phyloP scores from a whole-genome alignment of 2,113 vertebrate genomes.

The Actenoides lindsayi region DNA sequence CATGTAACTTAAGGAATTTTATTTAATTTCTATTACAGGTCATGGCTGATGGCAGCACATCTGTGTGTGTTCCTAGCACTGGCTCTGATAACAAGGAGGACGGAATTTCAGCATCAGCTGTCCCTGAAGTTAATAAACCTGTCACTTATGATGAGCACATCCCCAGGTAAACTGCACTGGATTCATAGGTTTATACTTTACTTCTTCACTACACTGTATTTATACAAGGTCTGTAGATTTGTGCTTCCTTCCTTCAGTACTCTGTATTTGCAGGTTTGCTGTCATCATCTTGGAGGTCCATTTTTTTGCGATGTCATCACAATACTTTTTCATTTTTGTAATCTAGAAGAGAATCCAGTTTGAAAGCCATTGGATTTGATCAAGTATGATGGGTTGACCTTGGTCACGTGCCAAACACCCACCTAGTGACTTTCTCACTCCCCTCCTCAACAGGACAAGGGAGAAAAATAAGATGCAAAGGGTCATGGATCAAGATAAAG shows the following conservation, averaged over 20 bases:
- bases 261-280: background rate
- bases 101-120: background rate
- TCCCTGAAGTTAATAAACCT: slow-evolving; percentile 28
- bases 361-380: background rate
- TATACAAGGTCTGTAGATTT: background rate
- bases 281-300: background rate
- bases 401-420: background rate
- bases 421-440: background rate
- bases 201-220: background rate
- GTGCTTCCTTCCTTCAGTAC: background rate
- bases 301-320: background rate
- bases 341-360: background rate
- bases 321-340: background rate
- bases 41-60: slow-evolving; percentile 82
- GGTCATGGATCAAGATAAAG: background rate
- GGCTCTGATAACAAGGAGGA: slow-evolving; percentile 24
- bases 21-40: slow-evolving; percentile 75
- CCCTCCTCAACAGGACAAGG: background rate
- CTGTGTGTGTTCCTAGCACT: slow-evolving; percentile 50
- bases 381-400: background rate
- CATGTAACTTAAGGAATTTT: background rate
- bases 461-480: background rate
- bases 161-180: slow-evolving; percentile 79
- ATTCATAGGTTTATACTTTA: background rate
- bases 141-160: slow-evolving; percentile 69